These are phyloP conservation scores for Lamprologus lemairii DNA, from an alignment of 2,113 vertebrate species.

Conservation along the genomic window DNA sequence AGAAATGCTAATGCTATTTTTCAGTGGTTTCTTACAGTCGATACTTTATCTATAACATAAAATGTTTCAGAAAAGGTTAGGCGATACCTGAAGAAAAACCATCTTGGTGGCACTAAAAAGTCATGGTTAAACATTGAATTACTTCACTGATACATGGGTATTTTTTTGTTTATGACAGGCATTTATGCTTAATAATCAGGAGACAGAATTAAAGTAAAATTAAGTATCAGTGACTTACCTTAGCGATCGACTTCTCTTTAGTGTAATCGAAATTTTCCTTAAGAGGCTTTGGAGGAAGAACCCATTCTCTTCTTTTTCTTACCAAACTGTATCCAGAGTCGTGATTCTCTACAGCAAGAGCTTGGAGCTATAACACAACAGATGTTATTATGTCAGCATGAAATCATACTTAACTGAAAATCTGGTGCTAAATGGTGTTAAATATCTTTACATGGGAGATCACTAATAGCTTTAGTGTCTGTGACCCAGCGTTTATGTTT, in stretches of 20 bases:
- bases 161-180: not conserved
- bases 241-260: slow-evolving; percentile 66
- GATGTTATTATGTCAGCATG: not conserved
- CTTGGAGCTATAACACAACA: not conserved
- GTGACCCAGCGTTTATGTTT: not conserved
- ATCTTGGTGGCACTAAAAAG: not conserved
- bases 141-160: not conserved
- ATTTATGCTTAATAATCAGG: not conserved
- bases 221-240: slow-evolving; percentile 49
- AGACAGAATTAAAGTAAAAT: not conserved
- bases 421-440: not conserved
- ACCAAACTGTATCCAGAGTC: not conserved
- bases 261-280: slow-evolving; percentile 77
- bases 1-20: not conserved
- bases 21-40: not conserved
- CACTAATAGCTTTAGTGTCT: not conserved
- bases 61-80: not conserved
- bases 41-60: not conserved
- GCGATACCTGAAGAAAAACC: not conserved
- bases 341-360: not conserved
- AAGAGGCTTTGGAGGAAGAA: slow-evolving; percentile 70
- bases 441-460: not conserved
- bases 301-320: slow-evolving; percentile 80
- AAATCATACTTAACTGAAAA: not conserved
- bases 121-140: not conserved